Evolutionary conservation across 2,888 invertebrate genomes (phyloP), one percentile per base, ranked within the genome.

Genomic region (Mamestra brassicae): DNA sequence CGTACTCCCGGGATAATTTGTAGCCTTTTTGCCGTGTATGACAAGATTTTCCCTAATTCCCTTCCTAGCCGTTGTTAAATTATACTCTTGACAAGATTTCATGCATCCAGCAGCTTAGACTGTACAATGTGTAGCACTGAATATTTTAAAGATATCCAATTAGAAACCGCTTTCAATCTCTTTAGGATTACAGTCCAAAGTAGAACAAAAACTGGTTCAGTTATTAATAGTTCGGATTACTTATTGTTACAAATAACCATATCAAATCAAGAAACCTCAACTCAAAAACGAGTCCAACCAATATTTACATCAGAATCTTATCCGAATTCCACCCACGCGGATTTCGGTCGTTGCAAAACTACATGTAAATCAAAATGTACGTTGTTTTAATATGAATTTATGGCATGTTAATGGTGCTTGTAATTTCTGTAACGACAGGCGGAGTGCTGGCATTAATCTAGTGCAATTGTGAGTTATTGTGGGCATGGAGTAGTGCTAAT

Each of bases 401-500:
- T 85, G 69, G 78, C 73, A 79, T 79, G 82, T 84, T 89, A 90
- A 86, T 86, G 86, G 88, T 78, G 74, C 76, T 73, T 76, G 84
- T 86, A 85, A 86, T 85, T 81, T 77, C 79, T 78, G 80, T 78
- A 83, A 84, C 83, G 81, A 81, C 73, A 80, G 78, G 58, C 77
- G 52, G 81, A 80, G 78, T 79, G 74, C 72, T 76, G 68, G 76
- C 80, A 79, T 85, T 85, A 82, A 88, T 85, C 86, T 86, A 78
- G 78, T 80, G 70, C 88, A 83, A 90, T 89, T 89, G 88, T 89
- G 88, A 90, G 84, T 88, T 88, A 91, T 85, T 82, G 89, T 85
- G 70, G 67, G 71, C 71, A 73, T 69, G 72, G 72, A 57, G 65
- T 60, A 74, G 74, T 74, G 75, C 76, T 84, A 84, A 84, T 84